A percentile compares a stretch with the other conserved stretches of the same genome.
Evolutionary conservation across 2,113 vertebrate genomes (phyloP).

Genomic region (Lipophrys pholis): DNA sequence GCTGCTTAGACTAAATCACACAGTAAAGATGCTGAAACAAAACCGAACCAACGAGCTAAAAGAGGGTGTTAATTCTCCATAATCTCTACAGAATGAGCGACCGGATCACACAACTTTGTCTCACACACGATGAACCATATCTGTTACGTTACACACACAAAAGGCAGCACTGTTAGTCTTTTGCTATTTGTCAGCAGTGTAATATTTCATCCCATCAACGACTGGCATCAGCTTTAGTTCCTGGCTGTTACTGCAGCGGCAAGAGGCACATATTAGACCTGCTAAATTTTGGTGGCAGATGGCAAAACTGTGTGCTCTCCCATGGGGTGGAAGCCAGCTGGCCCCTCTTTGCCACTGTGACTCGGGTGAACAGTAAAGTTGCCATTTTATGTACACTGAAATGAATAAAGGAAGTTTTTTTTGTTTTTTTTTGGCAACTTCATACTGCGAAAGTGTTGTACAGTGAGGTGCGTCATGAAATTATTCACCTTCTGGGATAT

Average conservation of each 20-base stretch:
- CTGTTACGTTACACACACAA: not conserved
- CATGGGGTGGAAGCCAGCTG: constrained; percentile 68
- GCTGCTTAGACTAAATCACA: constrained; percentile 1
- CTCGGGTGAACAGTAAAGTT: constrained; percentile 52
- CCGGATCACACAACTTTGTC: no score
- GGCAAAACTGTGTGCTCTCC: constrained; percentile 71
- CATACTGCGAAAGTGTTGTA: not conserved
- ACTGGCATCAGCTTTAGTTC: constrained; percentile 58
- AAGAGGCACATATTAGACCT: constrained; percentile 63
- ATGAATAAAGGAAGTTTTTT: constrained; percentile 32
- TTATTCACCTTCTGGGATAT: not conserved
- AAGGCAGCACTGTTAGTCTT: not conserved
- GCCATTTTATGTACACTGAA: constrained; percentile 45
- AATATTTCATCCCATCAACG: constrained; percentile 56
- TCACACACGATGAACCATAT: not conserved
- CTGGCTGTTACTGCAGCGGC: constrained; percentile 60
- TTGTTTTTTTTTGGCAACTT: not conserved
- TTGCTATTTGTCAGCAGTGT: constrained; percentile 28
- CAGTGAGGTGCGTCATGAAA: not conserved
- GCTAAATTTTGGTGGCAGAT: constrained; percentile 73
- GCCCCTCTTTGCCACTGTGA: constrained; percentile 55
- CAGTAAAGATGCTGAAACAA: not conserved
- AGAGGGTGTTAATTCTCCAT: not conserved
- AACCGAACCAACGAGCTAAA: constrained; percentile 4
- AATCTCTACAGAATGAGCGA: not conserved